These are phyloP conservation scores for Melitaea cinxia DNA, from an alignment of 1,140 invertebrate species.

Conservation along the genomic window DNA sequence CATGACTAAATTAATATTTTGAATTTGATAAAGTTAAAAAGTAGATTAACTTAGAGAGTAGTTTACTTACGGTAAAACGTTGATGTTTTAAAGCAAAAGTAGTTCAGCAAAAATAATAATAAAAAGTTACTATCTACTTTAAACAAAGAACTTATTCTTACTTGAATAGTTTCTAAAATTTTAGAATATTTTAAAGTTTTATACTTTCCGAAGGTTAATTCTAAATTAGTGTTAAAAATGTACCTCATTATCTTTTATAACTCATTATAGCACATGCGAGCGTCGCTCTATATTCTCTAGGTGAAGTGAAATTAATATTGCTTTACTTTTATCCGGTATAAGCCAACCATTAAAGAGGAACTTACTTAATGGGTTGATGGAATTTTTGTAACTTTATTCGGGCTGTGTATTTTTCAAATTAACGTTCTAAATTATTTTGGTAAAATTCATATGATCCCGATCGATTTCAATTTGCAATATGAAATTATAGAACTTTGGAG, in stretches of 20 bases:
- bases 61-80: too few relatives aligned
- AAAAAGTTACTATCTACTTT: background rate
- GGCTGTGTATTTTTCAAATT: background rate
- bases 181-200: background rate
- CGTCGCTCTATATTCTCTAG: conserved; percentile 8
- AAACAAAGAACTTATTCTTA: background rate
- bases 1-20: too few relatives aligned
- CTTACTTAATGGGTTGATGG: conserved; percentile 8
- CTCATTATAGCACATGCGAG: conserved; percentile 13
- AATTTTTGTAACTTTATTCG: background rate
- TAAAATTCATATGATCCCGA: too few relatives aligned
- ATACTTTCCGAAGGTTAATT: background rate
- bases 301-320: conserved; percentile 25
- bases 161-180: conserved; percentile 4
- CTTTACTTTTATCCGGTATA: conserved; percentile 14
- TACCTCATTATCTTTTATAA: conserved; percentile 26
- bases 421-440: background rate
- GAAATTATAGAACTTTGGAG: too few relatives aligned
- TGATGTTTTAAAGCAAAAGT: background rate
- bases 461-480: too few relatives aligned
- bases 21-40: too few relatives aligned
- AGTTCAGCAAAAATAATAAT: background rate
- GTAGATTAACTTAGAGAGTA: too few relatives aligned
- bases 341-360: conserved; percentile 9
- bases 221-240: conserved; percentile 17